Evolutionary conservation across 1,140 invertebrate species (phyloP).

Genomic region (Diprion similis): DNA sequence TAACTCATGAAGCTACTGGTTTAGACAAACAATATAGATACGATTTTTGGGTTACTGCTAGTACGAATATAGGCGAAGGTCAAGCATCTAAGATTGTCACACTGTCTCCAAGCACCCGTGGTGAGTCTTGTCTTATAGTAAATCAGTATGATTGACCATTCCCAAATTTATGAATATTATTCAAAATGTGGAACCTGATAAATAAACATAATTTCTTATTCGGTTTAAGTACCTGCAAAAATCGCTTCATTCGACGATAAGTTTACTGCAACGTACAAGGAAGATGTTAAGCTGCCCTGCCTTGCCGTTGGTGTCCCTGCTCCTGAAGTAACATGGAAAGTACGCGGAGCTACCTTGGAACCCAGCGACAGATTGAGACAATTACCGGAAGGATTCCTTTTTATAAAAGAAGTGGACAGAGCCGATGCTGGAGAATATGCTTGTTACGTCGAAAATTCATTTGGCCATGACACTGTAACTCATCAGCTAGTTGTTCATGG

Average conservation of each 20-base stretch:
- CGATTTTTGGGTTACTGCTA: slow-evolving; percentile 94
- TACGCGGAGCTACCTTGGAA: slow-evolving; percentile 70
- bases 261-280: slow-evolving; percentile 88
- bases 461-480: slow-evolving; percentile 90
- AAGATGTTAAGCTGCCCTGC: slow-evolving; percentile 90
- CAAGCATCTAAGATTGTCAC: slow-evolving; percentile 85
- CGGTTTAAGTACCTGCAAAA: slow-evolving; percentile 82
- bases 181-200: background rate
- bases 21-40: slow-evolving; percentile 82
- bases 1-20: slow-evolving; percentile 79
- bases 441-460: slow-evolving; percentile 92
- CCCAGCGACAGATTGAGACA: slow-evolving; percentile 81
- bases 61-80: slow-evolving; percentile 91
- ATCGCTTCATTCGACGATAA: slow-evolving; percentile 92
- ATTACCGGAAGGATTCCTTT: slow-evolving; percentile 86
- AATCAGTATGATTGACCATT: too few relatives aligned
- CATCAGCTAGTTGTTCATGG: slow-evolving; percentile 88
- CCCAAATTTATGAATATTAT: too few relatives aligned
- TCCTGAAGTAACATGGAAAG: slow-evolving; percentile 89
- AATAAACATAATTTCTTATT: background rate
- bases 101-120: slow-evolving; percentile 82
- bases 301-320: slow-evolving; percentile 88
- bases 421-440: slow-evolving; percentile 90
- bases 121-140: slow-evolving; percentile 54
- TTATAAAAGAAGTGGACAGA: slow-evolving; percentile 87